Percentiles rank a stretch among this genome's conserved stretches.
These are phyloP conservation scores for Labrus mixtus DNA, from an alignment of 2,113 vertebrate genomes.

Conservation along the genomic window DNA sequence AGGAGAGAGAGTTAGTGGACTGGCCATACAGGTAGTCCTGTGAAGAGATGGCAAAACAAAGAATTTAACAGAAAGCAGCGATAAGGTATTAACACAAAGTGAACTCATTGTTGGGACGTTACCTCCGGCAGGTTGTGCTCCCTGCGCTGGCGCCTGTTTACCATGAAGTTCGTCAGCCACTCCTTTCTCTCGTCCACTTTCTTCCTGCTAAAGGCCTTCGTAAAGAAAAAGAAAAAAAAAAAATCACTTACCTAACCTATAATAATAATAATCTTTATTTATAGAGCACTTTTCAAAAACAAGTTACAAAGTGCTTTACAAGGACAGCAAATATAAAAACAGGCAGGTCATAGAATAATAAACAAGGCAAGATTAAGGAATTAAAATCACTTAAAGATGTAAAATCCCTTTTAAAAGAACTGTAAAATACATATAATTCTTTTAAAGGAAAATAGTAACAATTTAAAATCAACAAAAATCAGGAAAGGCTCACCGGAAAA, in stretches of 20 bases:
- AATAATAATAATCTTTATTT: too few relatives aligned
- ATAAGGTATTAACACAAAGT: neutral
- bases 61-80: neutral
- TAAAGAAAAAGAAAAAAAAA: neutral
- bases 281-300: too few relatives aligned
- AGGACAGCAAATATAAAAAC: too few relatives aligned
- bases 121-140: slow-evolving; percentile 96
- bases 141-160: slow-evolving; percentile 90
- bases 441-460: too few relatives aligned
- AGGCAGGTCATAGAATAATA: too few relatives aligned
- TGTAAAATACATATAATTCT: too few relatives aligned
- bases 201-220: slow-evolving; percentile 98
- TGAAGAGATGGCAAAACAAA: slow-evolving; percentile 20
- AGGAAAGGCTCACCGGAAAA: too few relatives aligned
- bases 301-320: too few relatives aligned
- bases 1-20: slow-evolving; percentile 87
- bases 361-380: too few relatives aligned
- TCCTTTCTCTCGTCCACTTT: slow-evolving; percentile 96
- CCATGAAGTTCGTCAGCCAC: slow-evolving; percentile 98
- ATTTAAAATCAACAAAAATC: too few relatives aligned
- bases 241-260: neutral
- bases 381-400: too few relatives aligned
- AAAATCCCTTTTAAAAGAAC: too few relatives aligned
- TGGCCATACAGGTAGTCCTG: slow-evolving; percentile 96
- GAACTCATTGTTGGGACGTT: fast-evolving